Percentiles rank a stretch among this genome's conserved stretches.
Conservation (phyloP, 2,113 vertebrate genomes). For the Platichthys stellatus region DNA sequence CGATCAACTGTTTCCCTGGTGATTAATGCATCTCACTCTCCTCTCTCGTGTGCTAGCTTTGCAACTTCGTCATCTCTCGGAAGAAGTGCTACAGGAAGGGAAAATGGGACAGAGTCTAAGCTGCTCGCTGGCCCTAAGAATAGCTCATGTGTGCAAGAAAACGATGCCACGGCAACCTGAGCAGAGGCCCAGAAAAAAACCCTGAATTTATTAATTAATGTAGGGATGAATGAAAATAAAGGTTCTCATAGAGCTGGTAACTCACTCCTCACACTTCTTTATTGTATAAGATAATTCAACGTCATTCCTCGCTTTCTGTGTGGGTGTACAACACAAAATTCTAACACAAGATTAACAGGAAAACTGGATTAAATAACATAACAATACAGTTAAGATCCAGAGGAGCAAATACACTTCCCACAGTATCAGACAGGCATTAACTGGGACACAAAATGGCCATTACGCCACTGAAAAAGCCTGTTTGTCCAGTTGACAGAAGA, state of each 20-base stretch:
- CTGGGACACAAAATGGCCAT: conserved; percentile 26
- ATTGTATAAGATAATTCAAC: neutral
- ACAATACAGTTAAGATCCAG: neutral
- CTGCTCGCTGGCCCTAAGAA: conserved; percentile 72
- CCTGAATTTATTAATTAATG: conserved; percentile 55
- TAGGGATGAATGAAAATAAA: conserved; percentile 52
- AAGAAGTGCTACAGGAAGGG: conserved; percentile 69
- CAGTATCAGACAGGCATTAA: conserved; percentile 18
- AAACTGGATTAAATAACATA: neutral
- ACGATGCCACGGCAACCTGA: conserved; percentile 66
- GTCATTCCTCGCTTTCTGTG: neutral
- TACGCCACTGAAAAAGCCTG: conserved; percentile 58
- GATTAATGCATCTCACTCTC: conserved; percentile 78
- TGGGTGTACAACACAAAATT: neutral
- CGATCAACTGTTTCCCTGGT: conserved; percentile 82
- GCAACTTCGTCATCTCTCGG: conserved; percentile 76
- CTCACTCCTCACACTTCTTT: conserved; percentile 8
- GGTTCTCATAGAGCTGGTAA: conserved; percentile 29
- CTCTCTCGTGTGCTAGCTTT: conserved; percentile 67
- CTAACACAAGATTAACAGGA: neutral
- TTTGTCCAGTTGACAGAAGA: conserved; percentile 68
- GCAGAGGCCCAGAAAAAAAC: conserved; percentile 50
- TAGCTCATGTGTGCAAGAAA: conserved; percentile 73
- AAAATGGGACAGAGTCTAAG: conserved; percentile 75
- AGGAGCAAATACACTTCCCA: conserved; percentile 9